A percentile compares a stretch with the other conserved stretches of the same genome.
These are phyloP conservation scores for Sialis lutaria DNA, from an alignment of 2,888 invertebrate genomes.

Conservation along the genomic window DNA sequence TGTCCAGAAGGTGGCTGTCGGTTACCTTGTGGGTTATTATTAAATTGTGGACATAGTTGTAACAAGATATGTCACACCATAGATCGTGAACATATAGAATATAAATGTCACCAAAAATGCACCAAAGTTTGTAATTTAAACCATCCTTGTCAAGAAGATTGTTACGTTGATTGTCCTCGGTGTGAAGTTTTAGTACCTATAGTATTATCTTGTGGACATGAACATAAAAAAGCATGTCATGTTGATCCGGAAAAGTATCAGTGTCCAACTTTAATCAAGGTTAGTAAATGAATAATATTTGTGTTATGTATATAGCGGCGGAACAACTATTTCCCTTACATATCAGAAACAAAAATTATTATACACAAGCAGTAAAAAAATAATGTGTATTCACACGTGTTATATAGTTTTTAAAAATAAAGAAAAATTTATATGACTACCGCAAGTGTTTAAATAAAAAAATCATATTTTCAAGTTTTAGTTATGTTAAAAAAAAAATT, in stretches of 20 bases:
- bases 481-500: too few relatives aligned
- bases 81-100: conserved; percentile 31
- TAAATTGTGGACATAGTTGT: conserved; percentile 47
- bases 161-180: conserved; percentile 26
- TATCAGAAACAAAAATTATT: too few relatives aligned
- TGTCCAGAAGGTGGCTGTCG: conserved; percentile 44
- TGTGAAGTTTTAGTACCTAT: conserved; percentile 27
- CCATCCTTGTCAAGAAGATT: conserved; percentile 33
- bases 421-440: too few relatives aligned
- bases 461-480: too few relatives aligned
- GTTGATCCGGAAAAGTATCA: conserved; percentile 23
- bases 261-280: conserved; percentile 14
- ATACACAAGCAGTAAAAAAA: too few relatives aligned
- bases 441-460: too few relatives aligned
- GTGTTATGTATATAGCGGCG: too few relatives aligned
- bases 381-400: too few relatives aligned
- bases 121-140: conserved; percentile 28
- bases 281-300: too few relatives aligned
- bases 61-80: conserved; percentile 37
- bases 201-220: conserved; percentile 32
- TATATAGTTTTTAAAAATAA: too few relatives aligned
- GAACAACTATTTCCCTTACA: too few relatives aligned
- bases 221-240: conserved; percentile 26
- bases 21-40: conserved; percentile 27
- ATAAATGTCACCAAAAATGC: conserved; percentile 31